phyloP scores from a whole-genome alignment of 2,888 invertebrate genomes.

The Drosophila sordidula region DNA sequence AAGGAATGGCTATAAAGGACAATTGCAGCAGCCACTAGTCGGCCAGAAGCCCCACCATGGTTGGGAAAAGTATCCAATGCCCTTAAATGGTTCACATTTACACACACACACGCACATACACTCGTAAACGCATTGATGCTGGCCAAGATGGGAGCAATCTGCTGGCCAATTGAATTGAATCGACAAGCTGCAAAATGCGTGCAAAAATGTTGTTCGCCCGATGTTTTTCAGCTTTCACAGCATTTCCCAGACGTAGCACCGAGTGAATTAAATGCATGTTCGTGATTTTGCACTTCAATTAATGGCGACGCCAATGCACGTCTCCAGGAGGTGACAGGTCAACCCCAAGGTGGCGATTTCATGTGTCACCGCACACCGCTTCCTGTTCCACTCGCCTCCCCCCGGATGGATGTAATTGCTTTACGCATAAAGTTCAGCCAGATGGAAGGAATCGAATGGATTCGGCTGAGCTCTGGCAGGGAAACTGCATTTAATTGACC shows the following conservation, averaged over 20 bases:
- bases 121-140: conserved; percentile 26
- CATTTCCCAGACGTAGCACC: conserved; percentile 48
- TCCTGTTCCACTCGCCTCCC: conserved; percentile 7
- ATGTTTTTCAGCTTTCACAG: conserved; percentile 34
- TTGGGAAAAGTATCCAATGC: conserved; percentile 56
- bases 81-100: conserved; percentile 58
- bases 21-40: conserved; percentile 38
- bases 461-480: conserved; percentile 11
- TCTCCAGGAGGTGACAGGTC: conserved; percentile 37
- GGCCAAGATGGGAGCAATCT: conserved; percentile 38
- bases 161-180: conserved; percentile 50
- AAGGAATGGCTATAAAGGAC: conserved; percentile 76
- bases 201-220: conserved; percentile 51
- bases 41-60: conserved; percentile 18
- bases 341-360: conserved; percentile 23
- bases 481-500: conserved; percentile 48
- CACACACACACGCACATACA: conserved; percentile 4
- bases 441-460: conserved; percentile 36
- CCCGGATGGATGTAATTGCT: conserved; percentile 19
- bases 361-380: conserved; percentile 19
- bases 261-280: conserved; percentile 69
- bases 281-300: conserved; percentile 66
- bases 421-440: conserved; percentile 33
- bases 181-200: conserved; percentile 64
- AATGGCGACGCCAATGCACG: conserved; percentile 32